A percentile compares a stretch with the other conserved stretches of the same genome.
phyloP scores from a whole-genome alignment of 2,113 vertebrate species.

The Laterallus jamaicensis region DNA sequence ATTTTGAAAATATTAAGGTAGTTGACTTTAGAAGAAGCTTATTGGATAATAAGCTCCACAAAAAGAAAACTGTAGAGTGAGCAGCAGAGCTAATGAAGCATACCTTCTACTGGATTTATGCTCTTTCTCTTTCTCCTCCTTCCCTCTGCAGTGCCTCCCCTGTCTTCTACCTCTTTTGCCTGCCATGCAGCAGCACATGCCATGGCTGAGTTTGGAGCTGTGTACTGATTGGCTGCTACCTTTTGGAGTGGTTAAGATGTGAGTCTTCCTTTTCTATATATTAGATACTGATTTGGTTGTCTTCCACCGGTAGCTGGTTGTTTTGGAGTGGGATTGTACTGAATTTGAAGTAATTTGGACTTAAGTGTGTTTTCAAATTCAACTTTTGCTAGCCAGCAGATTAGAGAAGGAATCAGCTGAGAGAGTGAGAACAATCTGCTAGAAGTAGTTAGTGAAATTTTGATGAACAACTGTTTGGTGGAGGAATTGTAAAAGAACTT shows the following conservation, averaged over 20 bases:
- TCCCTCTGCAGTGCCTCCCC: slow-evolving; percentile 43
- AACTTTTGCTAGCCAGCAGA: neutral
- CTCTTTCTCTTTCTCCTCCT: slow-evolving; percentile 48
- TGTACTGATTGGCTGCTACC: slow-evolving; percentile 46
- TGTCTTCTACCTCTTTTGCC: slow-evolving; percentile 45
- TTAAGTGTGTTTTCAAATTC: neutral
- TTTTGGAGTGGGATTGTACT: neutral
- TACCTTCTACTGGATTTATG: neutral
- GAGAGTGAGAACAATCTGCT: neutral
- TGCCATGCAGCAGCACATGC: slow-evolving; percentile 27
- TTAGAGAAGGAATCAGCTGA: neutral
- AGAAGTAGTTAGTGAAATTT: neutral
- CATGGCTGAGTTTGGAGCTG: slow-evolving; percentile 42
- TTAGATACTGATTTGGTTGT: neutral
- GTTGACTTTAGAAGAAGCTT: neutral
- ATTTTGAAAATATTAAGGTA: neutral
- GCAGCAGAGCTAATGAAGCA: neutral
- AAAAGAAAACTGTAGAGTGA: neutral
- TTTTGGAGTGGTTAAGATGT: slow-evolving; percentile 58
- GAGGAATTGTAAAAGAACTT: neutral
- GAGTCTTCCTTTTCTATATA: slow-evolving; percentile 42
- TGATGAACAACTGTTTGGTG: neutral
- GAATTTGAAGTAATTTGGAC: neutral
- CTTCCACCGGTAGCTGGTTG: neutral
- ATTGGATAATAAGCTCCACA: neutral